Evolutionary conservation across 2,113 vertebrate species (phyloP).

Genomic region (Apodemus speciosus): DNA sequence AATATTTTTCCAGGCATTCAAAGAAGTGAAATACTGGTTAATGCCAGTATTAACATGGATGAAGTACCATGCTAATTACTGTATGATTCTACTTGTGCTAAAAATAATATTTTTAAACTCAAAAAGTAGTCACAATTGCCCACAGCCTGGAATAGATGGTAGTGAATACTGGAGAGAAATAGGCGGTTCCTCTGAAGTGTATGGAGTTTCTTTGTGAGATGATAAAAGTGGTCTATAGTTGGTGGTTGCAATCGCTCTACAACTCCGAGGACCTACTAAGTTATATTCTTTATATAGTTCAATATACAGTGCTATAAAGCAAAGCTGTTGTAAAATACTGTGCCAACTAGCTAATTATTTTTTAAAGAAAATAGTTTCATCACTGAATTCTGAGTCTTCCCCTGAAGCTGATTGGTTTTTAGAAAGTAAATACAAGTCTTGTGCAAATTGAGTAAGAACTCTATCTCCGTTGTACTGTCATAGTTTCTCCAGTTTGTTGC

Average conservation of each 20-base stretch:
- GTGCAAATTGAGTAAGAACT: slow-evolving; percentile 3
- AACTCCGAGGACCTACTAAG: neutral
- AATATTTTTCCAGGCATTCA: neutral
- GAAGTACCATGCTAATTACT: neutral
- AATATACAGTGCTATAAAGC: neutral
- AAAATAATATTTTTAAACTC: neutral
- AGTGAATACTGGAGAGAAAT: neutral
- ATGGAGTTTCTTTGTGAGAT: neutral
- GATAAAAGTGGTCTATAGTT: neutral
- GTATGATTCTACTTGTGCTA: neutral
- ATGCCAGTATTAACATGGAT: neutral
- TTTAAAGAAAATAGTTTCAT: slow-evolving; percentile 24
- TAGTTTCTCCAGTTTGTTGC: slow-evolving; percentile 19
- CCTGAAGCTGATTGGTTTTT: neutral
- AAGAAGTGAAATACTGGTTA: neutral
- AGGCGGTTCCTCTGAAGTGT: neutral
- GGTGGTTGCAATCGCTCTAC: neutral
- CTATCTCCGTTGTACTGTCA: neutral
- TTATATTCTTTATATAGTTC: neutral
- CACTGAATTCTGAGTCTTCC: slow-evolving; percentile 2
- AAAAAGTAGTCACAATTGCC: neutral
- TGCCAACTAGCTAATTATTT: slow-evolving; percentile 2
- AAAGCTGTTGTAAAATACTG: neutral
- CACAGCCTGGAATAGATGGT: neutral
- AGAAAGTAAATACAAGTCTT: slow-evolving; percentile 16